Evolutionary conservation across 2,797 vertebrate genomes (phyloP), one percentile per base, ranked within the genome.

Genomic region (Melanogrammus aeglefinus): DNA sequence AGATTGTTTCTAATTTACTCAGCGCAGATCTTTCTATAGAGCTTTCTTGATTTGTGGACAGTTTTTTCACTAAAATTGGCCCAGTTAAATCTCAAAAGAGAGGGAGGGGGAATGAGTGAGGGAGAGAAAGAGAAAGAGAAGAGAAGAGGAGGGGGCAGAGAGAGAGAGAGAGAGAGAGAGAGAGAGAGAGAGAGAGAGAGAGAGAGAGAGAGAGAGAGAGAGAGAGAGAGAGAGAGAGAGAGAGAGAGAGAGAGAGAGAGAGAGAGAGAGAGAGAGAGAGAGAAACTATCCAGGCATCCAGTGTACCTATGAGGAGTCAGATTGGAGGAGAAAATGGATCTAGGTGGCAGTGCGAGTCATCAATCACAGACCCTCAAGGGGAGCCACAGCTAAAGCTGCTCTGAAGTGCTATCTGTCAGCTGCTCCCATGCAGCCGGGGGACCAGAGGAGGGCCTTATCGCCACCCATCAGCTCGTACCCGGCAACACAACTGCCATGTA

Each of bases 351-450:
- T 79, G 88, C 85, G 83, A 93, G 93, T 95, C 94, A 95, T 95
- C 94, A 94, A 95, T 95, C 94, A 95, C 91, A 78, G 91, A 88
- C 91, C 92, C 94, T 93, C 90, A 92, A 93, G n/a, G 94, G 93
- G 93, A 93, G 92, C 90, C 87, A 91, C 88, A 91, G 93, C 94
- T 94, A 93, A 94, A 94, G 93, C 93, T 93, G 93, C 93, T 92
- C 91, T 94, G 93, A 94, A 94, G 93, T 93, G 93, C 91, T 94
- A 94, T 94, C 93, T 94, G 94, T 95, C 94, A 94, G 93, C 92
- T 92, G 92, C 91, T 91, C 83, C 86, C 78, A 90, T 91, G 85
- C 90, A 89, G 91, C 90, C 87, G 84, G 85, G 87, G 89, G 86
- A 88, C 83, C 81, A 80, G 84, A 69, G 88, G 81, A 85, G 78